Conservation (phyloP, 1,140 invertebrate species). For the Protaetia brevitarsis region DNA sequence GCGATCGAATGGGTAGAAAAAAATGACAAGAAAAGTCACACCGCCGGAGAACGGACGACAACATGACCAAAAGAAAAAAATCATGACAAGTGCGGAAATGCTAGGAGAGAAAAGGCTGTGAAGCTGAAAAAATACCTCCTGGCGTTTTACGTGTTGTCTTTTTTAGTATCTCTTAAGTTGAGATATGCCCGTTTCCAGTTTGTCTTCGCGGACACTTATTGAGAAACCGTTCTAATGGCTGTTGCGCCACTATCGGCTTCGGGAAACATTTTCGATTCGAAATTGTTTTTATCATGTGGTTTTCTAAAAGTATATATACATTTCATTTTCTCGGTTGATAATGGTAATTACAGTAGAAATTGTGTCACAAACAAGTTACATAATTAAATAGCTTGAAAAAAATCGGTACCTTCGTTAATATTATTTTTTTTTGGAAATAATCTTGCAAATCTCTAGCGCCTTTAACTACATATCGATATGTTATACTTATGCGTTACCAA, state of each 20-base stretch:
- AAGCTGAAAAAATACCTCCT: constrained; percentile 4
- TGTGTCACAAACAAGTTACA: no score
- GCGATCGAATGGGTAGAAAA: background rate
- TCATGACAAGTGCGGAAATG: constrained; percentile 1
- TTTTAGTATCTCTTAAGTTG: background rate
- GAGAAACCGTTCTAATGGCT: constrained; percentile 8
- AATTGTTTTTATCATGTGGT: no score
- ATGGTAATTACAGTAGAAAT: no score
- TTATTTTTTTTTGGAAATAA: no score
- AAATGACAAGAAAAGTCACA: constrained; percentile 9
- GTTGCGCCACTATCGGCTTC: background rate
- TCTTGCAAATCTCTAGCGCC: no score
- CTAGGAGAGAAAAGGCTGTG: background rate
- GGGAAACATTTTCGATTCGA: background rate
- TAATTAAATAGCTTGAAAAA: no score
- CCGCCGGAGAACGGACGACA: background rate
- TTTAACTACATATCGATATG: no score
- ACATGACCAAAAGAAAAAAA: constrained; percentile 1
- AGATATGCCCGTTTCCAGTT: background rate
- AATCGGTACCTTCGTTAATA: no score
- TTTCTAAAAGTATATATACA: no score
- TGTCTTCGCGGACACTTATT: background rate
- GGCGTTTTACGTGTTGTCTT: background rate
- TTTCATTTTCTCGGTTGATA: no score
- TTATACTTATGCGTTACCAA: no score